Evolutionary conservation across 2,113 vertebrate species (phyloP).

Genomic region (Gila orcuttii): DNA sequence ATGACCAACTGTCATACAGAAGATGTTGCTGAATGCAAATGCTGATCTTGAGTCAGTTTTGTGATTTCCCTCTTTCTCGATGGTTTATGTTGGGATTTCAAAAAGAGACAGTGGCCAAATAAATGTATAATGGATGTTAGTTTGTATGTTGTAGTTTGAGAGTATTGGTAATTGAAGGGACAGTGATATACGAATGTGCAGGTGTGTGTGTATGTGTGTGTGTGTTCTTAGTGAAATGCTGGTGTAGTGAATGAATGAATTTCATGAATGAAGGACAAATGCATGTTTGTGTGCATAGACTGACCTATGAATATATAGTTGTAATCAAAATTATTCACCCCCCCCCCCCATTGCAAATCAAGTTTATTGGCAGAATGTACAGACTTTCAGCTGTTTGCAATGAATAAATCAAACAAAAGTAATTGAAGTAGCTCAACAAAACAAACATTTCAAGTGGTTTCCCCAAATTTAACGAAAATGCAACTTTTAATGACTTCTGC

Average conservation of each 20-base stretch:
- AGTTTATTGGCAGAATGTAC: too few species aligned
- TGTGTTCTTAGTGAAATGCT: not conserved
- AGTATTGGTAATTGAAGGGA: not conserved
- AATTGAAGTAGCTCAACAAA: too few species aligned
- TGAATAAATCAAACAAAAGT: too few species aligned
- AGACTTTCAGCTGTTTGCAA: too few species aligned
- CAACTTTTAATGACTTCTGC: too few species aligned
- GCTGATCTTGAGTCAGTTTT: slow-evolving; percentile 7
- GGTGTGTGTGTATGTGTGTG: not conserved
- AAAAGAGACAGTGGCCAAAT: not conserved
- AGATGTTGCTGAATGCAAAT: not conserved
- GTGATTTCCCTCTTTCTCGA: not conserved
- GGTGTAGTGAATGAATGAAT: not conserved
- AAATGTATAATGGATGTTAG: not conserved
- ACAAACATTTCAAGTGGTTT: too few species aligned
- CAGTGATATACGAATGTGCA: not conserved
- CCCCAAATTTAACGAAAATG: too few species aligned
- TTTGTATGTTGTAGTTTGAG: slow-evolving; percentile 13
- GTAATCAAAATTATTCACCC: too few species aligned
- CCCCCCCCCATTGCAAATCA: too few species aligned
- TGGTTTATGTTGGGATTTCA: not conserved
- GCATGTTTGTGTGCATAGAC: not conserved
- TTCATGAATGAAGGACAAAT: not conserved
- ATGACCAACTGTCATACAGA: slow-evolving; percentile 48
- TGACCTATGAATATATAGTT: too few species aligned